Evolutionary conservation across 1,140 invertebrate species (phyloP).

Genomic region (Cyrtorhinus lividipennis): DNA sequence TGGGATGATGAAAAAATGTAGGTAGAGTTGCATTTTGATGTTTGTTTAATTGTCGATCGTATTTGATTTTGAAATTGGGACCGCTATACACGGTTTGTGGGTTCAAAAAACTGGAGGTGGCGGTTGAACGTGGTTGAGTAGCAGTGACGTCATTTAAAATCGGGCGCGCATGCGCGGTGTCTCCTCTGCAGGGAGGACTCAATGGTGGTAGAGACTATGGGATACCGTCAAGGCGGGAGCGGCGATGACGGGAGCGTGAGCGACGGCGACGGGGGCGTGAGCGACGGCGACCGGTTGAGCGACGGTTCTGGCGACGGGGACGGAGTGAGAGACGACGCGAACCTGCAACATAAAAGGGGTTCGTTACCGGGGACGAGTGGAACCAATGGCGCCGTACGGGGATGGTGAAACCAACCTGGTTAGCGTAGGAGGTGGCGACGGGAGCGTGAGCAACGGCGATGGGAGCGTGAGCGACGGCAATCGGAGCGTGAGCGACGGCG

Average conservation of each 20-base stretch:
- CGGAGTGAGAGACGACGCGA: neutral
- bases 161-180: too few species aligned
- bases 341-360: neutral
- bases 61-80: too few species aligned
- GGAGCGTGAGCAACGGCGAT: neutral
- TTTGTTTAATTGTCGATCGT: too few species aligned
- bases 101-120: too few species aligned
- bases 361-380: neutral
- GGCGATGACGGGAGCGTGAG: neutral
- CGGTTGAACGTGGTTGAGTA: too few species aligned
- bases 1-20: too few species aligned
- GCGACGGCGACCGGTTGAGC: neutral
- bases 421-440: neutral
- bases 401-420: neutral
- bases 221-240: neutral
- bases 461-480: neutral
- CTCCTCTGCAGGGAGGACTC: too few species aligned
- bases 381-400: neutral
- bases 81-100: too few species aligned
- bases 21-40: too few species aligned
- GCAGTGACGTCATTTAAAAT: too few species aligned
- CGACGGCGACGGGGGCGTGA: neutral
- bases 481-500: neutral
- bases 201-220: neutral
- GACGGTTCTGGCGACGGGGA: neutral